These are phyloP conservation scores for Parnassius orleans DNA, from an alignment of 2,888 invertebrate genomes.

Conservation along the genomic window DNA sequence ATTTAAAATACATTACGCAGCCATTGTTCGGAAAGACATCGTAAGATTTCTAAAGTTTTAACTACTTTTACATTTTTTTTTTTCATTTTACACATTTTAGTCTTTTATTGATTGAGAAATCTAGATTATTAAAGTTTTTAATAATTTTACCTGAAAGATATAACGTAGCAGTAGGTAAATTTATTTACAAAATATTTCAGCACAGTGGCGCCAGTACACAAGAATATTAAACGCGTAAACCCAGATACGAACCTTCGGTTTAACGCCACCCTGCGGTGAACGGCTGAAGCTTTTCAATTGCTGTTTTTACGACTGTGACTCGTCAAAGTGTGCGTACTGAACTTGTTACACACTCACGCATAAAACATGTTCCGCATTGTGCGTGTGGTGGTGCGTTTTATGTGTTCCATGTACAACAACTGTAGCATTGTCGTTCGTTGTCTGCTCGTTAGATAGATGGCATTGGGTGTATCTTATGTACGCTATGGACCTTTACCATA, in stretches of 20 bases:
- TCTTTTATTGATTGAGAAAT: no score
- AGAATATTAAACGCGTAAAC: slow-evolving; percentile 41
- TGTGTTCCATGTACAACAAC: slow-evolving; percentile 61
- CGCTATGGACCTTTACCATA: slow-evolving; percentile 28
- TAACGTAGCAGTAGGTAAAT: background rate
- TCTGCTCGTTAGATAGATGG: slow-evolving; percentile 69
- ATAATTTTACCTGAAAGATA: no score
- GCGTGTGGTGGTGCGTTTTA: slow-evolving; percentile 62
- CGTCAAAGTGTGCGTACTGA: slow-evolving; percentile 58
- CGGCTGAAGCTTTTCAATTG: slow-evolving; percentile 76
- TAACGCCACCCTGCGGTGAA: slow-evolving; percentile 76
- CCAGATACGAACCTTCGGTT: slow-evolving; percentile 55
- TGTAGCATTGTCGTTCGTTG: slow-evolving; percentile 55
- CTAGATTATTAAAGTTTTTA: no score
- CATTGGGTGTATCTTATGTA: slow-evolving; percentile 56
- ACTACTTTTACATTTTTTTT: background rate
- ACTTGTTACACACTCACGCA: slow-evolving; percentile 64
- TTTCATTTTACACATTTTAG: no score
- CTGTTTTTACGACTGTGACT: slow-evolving; percentile 56
- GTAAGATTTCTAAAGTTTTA: background rate
- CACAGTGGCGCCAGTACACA: slow-evolving; percentile 61
- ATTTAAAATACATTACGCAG: slow-evolving; percentile 45
- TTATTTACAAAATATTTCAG: slow-evolving; percentile 29
- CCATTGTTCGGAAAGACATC: slow-evolving; percentile 3
- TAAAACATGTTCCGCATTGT: slow-evolving; percentile 51